phyloP scores from a whole-genome alignment of 1,140 invertebrate species.

The Cepaea nemoralis region DNA sequence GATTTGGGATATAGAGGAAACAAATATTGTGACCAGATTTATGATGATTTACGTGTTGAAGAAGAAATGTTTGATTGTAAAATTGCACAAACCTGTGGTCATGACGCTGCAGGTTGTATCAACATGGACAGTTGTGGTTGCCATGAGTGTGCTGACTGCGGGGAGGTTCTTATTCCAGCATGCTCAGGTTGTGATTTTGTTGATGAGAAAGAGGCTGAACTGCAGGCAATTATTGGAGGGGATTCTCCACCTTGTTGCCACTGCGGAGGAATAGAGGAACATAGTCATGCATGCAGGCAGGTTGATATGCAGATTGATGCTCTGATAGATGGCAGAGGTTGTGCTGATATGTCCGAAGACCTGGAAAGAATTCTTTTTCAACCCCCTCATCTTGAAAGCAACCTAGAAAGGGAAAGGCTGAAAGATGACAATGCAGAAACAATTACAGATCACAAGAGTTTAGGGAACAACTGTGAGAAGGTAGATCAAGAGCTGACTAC shows the following conservation, averaged over 20 bases:
- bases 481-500: neutral
- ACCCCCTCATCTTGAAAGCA: constrained; percentile 62
- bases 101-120: neutral
- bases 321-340: constrained; percentile 54
- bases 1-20: neutral
- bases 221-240: constrained; percentile 30
- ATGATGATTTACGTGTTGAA: neutral
- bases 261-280: constrained; percentile 27
- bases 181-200: neutral
- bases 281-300: constrained; percentile 59
- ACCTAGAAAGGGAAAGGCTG: constrained; percentile 33
- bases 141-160: neutral
- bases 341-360: constrained; percentile 47
- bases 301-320: constrained; percentile 48
- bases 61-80: constrained; percentile 7
- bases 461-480: neutral
- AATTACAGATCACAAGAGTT: neutral
- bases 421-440: constrained; percentile 9
- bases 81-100: neutral
- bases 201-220: neutral
- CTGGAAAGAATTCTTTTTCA: constrained; percentile 64
- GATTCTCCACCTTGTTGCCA: neutral
- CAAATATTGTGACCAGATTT: neutral
- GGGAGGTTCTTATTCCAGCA: neutral
- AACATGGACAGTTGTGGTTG: neutral